Conservation (phyloP, 2,797 vertebrate genomes). For the Xenentodon cancila region DNA sequence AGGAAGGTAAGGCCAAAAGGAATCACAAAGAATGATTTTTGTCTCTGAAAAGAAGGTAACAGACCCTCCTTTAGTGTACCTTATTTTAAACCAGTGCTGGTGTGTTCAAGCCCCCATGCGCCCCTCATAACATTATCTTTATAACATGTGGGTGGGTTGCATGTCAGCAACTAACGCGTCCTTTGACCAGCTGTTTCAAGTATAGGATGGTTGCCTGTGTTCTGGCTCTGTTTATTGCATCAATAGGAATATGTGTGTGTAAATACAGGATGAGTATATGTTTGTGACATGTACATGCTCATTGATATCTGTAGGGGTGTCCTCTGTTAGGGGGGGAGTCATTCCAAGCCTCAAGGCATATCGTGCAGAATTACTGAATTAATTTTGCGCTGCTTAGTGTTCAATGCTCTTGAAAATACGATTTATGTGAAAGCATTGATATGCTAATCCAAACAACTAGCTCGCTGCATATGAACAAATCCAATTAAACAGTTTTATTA, state of each 20-base stretch:
- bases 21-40: not conserved
- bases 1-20: conserved; percentile 74
- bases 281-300: conserved; percentile 26
- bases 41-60: no score
- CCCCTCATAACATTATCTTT: not conserved
- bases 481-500: conserved; percentile 88
- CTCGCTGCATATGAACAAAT: conserved; percentile 85
- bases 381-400: conserved; percentile 85
- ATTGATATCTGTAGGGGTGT: conserved; percentile 51
- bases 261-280: conserved; percentile 14
- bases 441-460: conserved; percentile 87
- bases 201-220: not conserved
- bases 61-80: no score
- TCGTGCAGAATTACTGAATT: conserved; percentile 85
- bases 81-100: no score
- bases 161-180: not conserved
- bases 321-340: conserved; percentile 51
- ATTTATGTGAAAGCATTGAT: conserved; percentile 88
- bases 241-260: conserved; percentile 3
- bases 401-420: conserved; percentile 87
- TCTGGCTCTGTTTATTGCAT: conserved; percentile 14
- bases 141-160: no score
- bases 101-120: not conserved
- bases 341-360: conserved; percentile 73
- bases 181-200: not conserved